Evolutionary conservation across 2,888 invertebrate species (phyloP).

Genomic region (Lobophora halterata): DNA sequence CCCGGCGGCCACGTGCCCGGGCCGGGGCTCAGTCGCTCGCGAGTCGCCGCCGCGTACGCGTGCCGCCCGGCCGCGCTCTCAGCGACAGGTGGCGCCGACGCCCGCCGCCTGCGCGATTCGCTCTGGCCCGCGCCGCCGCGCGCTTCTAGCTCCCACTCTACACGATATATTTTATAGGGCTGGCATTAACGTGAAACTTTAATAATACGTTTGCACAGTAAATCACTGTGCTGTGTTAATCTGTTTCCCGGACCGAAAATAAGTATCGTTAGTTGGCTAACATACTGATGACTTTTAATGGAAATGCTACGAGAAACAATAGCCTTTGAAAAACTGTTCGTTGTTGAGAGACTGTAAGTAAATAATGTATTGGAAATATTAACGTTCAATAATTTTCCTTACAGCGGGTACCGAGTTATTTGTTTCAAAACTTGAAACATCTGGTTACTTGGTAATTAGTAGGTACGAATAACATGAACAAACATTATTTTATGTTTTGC

Average conservation of each 20-base stretch:
- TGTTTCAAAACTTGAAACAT: too few relatives aligned
- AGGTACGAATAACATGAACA: too few relatives aligned
- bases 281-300: conserved; percentile 33
- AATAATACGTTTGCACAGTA: conserved; percentile 49
- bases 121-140: conserved; percentile 41
- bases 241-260: conserved; percentile 40
- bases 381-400: too few relatives aligned
- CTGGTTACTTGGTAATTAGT: too few relatives aligned
- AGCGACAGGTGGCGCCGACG: conserved; percentile 68
- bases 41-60: conserved; percentile 43
- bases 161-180: conserved; percentile 44
- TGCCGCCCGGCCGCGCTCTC: conserved; percentile 40
- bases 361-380: conserved; percentile 18
- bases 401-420: too few relatives aligned
- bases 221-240: conserved; percentile 58
- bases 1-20: conserved; percentile 65
- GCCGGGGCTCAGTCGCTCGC: conserved; percentile 57
- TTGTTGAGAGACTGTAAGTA: conserved; percentile 43
- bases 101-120: conserved; percentile 65
- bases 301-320: conserved; percentile 38
- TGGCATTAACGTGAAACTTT: conserved; percentile 60
- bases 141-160: conserved; percentile 25
- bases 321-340: conserved; percentile 40
- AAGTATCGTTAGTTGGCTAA: conserved; percentile 43
- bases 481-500: background rate